Percentiles rank a stretch among this genome's conserved stretches.
These are phyloP conservation scores for Steinernema khuongi DNA, from an alignment of 1,140 invertebrate genomes.

Conservation along the genomic window DNA sequence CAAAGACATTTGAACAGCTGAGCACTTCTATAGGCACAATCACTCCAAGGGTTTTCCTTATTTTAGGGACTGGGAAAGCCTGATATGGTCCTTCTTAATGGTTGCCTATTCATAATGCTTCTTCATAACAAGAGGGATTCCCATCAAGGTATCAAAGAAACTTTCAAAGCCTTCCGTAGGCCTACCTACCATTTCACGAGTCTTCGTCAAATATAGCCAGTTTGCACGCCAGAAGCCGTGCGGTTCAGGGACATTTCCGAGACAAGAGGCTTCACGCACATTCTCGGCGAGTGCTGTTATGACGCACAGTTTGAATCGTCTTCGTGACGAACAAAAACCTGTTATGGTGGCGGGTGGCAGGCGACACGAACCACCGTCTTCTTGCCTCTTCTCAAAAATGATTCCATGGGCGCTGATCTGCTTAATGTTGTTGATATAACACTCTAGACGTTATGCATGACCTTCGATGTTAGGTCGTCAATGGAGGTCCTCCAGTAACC, in stretches of 20 bases:
- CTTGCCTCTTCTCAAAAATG: constrained; percentile 10
- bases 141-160: too few relatives aligned
- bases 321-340: constrained; percentile 7
- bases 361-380: constrained; percentile 10
- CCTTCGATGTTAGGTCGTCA: neutral
- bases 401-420: neutral
- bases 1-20: too few relatives aligned
- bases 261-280: neutral
- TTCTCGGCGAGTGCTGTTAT: neutral
- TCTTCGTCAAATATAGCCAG: too few relatives aligned
- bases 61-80: too few relatives aligned
- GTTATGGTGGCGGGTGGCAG: constrained; percentile 16
- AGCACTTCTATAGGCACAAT: too few relatives aligned
- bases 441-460: neutral
- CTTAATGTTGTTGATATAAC: constrained; percentile 16
- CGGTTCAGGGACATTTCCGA: neutral
- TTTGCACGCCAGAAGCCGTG: neutral
- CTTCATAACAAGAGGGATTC: too few relatives aligned
- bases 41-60: too few relatives aligned
- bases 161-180: too few relatives aligned
- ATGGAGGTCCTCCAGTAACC: neutral
- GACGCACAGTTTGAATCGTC: constrained; percentile 10
- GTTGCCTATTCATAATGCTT: too few relatives aligned
- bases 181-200: too few relatives aligned
- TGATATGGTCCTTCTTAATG: too few relatives aligned